A percentile compares a stretch with the other conserved stretches of the same genome.
Evolutionary conservation across 1,140 invertebrate species (phyloP).

Genomic region (Drosophila oshimai): DNA sequence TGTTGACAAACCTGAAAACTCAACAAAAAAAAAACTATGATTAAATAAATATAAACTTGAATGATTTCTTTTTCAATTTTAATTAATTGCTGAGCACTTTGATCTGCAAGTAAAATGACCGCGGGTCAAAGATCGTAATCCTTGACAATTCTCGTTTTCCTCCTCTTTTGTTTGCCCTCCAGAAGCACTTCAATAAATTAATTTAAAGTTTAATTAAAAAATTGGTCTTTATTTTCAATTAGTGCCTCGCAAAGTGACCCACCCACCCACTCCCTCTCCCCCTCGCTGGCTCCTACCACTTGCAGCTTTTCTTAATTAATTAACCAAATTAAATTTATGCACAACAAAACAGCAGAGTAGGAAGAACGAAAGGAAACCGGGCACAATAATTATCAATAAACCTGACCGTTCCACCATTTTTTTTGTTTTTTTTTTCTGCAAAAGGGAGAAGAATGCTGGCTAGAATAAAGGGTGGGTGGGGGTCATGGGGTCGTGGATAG

Average conservation of each 20-base stretch:
- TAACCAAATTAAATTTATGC: constrained; percentile 80
- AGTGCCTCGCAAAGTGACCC: constrained; percentile 32
- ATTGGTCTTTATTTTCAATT: constrained; percentile 80
- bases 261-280: not conserved
- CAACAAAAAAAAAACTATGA: too few relatives aligned
- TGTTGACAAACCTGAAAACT: too few relatives aligned
- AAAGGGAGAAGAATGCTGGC: not conserved
- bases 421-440: not conserved
- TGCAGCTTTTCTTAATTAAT: constrained; percentile 73
- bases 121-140: constrained; percentile 60
- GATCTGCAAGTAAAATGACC: constrained; percentile 45
- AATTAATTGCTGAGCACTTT: constrained; percentile 7
- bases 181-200: constrained; percentile 75
- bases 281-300: not conserved
- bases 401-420: constrained; percentile 57
- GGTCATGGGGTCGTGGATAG: not conserved
- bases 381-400: constrained; percentile 79
- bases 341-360: constrained; percentile 27
- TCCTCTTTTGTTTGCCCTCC: not conserved
- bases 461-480: not conserved
- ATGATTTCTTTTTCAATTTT: not conserved
- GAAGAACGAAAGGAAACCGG: constrained; percentile 30
- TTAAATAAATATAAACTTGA: not conserved
- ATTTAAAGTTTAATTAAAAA: constrained; percentile 80
- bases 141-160: not conserved